These are phyloP conservation scores for Theretra japonica DNA, from an alignment of 2,888 invertebrate species.

Conservation along the genomic window DNA sequence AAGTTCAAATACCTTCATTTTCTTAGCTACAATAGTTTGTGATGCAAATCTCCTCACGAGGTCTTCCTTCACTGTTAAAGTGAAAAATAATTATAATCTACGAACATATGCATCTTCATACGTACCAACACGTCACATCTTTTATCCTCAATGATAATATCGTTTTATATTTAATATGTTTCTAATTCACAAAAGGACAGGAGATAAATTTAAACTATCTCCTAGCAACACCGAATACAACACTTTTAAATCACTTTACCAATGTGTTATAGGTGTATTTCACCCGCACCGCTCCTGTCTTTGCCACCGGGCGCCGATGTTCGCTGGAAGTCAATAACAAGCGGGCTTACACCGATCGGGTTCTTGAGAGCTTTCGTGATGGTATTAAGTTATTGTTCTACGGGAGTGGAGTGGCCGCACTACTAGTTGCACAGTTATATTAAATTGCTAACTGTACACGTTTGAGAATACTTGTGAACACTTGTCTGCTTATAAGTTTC, in stretches of 20 bases:
- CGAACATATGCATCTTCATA: too few species aligned
- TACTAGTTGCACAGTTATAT: conserved; percentile 28
- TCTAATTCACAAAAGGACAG: too few species aligned
- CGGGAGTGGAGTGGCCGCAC: conserved; percentile 1
- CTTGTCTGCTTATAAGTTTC: not conserved
- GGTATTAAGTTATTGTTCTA: conserved; percentile 25
- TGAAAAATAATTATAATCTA: too few species aligned
- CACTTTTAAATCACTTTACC: not conserved
- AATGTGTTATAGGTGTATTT: not conserved
- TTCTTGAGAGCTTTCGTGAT: conserved; percentile 25
- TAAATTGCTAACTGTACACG: conserved; percentile 20
- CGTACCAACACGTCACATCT: too few species aligned
- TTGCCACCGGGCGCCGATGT: not conserved
- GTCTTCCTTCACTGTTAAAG: too few species aligned
- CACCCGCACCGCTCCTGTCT: not conserved
- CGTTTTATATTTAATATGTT: too few species aligned
- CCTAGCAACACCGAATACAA: not conserved
- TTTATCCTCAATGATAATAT: too few species aligned
- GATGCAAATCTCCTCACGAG: too few species aligned
- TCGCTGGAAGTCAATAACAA: conserved; percentile 24
- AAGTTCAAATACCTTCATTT: too few species aligned
- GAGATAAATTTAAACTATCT: too few species aligned
- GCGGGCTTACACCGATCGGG: conserved; percentile 25
- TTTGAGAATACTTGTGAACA: conserved; percentile 14
- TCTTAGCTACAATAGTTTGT: too few species aligned